Conservation (phyloP, 2,113 vertebrate species). For the Agapornis roseicollis region DNA sequence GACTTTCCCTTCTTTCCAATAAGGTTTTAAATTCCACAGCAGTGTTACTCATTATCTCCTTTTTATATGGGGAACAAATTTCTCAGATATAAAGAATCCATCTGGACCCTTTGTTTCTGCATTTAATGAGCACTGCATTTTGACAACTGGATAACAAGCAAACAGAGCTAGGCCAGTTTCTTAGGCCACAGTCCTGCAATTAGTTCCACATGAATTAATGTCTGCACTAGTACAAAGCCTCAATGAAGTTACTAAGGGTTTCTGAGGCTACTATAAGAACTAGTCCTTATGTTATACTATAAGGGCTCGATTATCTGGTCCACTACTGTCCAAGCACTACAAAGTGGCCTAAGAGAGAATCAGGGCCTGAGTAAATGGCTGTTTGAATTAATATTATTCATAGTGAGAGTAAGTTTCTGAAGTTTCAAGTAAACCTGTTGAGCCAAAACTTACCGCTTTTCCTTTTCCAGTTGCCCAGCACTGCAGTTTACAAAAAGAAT, state of each 20-base stretch:
- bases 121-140: constrained; percentile 54
- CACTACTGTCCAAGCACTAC: not conserved
- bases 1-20: not conserved
- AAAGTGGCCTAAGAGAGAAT: not conserved
- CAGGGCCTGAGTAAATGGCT: not conserved
- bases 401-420: not conserved
- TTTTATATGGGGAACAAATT: constrained; percentile 11
- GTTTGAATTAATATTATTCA: not conserved
- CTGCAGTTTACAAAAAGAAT: not conserved
- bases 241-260: not conserved
- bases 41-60: not conserved
- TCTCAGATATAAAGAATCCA: constrained; percentile 57
- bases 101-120: constrained; percentile 36
- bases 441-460: not conserved
- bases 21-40: not conserved
- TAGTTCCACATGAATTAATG: constrained; percentile 35
- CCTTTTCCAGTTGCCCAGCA: not conserved
- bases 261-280: constrained; percentile 28
- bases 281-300: not conserved
- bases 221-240: constrained; percentile 27
- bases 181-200: constrained; percentile 28
- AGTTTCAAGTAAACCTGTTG: not conserved
- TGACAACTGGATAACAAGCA: constrained; percentile 45
- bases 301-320: not conserved
- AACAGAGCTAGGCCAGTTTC: not conserved